phyloP scores from a whole-genome alignment of 2,797 vertebrate genomes.

The Diceros bicornis region DNA sequence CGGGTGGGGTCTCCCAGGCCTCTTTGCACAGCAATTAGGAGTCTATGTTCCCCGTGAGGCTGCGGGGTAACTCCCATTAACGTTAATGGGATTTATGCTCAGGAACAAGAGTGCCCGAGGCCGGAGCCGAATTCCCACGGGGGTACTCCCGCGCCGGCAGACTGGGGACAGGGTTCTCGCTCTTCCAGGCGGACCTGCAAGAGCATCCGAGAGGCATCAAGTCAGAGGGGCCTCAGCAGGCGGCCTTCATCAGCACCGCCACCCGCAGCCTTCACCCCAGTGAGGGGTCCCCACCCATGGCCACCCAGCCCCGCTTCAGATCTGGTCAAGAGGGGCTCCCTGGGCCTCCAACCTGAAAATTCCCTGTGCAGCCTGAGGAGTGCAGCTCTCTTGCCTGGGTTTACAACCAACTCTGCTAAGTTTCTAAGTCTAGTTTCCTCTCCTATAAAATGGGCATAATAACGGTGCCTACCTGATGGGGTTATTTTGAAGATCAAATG shows the following conservation, averaged over 20 bases:
- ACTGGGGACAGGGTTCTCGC: background rate
- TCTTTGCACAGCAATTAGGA: background rate
- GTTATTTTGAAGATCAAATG: background rate
- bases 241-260: background rate
- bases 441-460: background rate
- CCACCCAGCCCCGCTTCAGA: no score
- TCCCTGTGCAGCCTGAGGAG: background rate
- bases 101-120: accelerated
- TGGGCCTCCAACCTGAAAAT: background rate
- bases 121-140: accelerated
- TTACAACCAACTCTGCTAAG: background rate
- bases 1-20: background rate
- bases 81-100: accelerated
- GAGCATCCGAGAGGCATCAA: background rate
- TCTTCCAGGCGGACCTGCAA: background rate
- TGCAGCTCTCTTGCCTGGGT: background rate
- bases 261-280: background rate
- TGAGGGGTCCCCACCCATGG: background rate
- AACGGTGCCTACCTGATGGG: background rate
- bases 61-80: accelerated
- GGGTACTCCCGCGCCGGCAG: accelerated
- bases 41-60: accelerated
- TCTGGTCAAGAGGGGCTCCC: background rate
- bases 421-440: background rate
- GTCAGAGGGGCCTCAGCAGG: background rate